Evolutionary conservation across 2,888 invertebrate genomes (phyloP), one percentile per base, ranked within the genome.

Genomic region (Enchytraeus crypticus): DNA sequence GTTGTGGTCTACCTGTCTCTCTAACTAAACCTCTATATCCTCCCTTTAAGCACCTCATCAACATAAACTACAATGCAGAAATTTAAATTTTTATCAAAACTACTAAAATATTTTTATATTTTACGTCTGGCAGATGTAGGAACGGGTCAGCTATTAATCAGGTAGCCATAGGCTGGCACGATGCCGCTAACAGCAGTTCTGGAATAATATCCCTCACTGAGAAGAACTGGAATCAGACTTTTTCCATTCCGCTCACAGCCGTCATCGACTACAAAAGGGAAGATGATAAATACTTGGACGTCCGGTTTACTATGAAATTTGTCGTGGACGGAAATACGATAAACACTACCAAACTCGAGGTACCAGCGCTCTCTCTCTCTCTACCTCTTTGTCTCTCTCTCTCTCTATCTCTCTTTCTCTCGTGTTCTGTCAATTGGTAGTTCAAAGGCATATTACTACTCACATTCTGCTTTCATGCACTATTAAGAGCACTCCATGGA

Each of bases 161-260:
- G 53, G 43, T 53, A 2, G 53, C 45, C 2, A 34, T 59, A 1
- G 59, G 59, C 5, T 53, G 32, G 43, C 53, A 59, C 43, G 53
- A 53, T 27, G 29, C 26, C 21, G 53, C 53, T 3, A 30, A 27
- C 21, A 53, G 53, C 43, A 26, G 23, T 2, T 53, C 59, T 1
- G 53, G 53, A 4, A 30, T 53, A 5, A 29, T 59, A 18, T n/a
- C 33, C 2, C 53, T 51, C 53, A 33, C 30, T 8, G 21, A 33
- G 33, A 30, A 27, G 30, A 63, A 63, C 57, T 63, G 63, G 63
- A 60, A 57, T 30, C 29, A 32, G 3, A 63, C 63, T 11, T 57
- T 60, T 23, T 33, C 29, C 11, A 38, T 60, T 30, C 63, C 63
- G n/a, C 27, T 63, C 23, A 14, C 18, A 5, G 46, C 63, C 5